Evolutionary conservation across 2,888 invertebrate genomes (phyloP).

Genomic region (Nephrotoma guestfalica): DNA sequence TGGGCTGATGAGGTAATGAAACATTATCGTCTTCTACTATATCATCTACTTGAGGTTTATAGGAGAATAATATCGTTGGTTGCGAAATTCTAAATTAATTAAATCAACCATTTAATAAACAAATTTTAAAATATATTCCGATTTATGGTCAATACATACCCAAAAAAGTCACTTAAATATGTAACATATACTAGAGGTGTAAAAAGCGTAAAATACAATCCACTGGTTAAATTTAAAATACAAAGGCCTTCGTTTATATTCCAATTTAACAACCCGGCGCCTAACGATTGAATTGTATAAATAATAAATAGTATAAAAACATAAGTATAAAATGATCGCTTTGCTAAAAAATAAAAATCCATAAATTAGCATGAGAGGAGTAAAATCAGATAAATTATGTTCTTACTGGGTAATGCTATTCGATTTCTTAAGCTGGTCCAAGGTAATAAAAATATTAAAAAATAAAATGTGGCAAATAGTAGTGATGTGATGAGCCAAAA

Average conservation of each 20-base stretch:
- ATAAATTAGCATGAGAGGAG: no score
- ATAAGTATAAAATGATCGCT: slow-evolving; percentile 2
- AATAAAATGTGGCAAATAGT: neutral
- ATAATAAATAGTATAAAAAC: neutral
- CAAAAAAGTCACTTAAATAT: slow-evolving; percentile 3
- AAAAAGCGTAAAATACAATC: slow-evolving; percentile 3
- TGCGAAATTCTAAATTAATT: neutral
- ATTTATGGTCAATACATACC: neutral
- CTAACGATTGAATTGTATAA: neutral
- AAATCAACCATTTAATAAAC: neutral
- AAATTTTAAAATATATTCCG: neutral
- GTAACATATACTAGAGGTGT: slow-evolving; percentile 3
- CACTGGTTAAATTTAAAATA: slow-evolving; percentile 1
- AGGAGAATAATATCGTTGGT: slow-evolving; percentile 1
- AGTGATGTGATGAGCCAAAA: neutral
- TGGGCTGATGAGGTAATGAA: neutral
- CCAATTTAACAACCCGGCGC: slow-evolving; percentile 1
- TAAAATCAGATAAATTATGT: neutral
- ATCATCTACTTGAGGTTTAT: neutral
- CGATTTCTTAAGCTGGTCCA: slow-evolving; percentile 4
- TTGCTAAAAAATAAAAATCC: neutral
- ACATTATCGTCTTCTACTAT: neutral
- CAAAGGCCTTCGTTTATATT: neutral
- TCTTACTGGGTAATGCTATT: neutral
- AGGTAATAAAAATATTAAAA: slow-evolving; percentile 2